Conservation (phyloP, 2,113 vertebrate genomes). For the Herpetotheres cachinnans region DNA sequence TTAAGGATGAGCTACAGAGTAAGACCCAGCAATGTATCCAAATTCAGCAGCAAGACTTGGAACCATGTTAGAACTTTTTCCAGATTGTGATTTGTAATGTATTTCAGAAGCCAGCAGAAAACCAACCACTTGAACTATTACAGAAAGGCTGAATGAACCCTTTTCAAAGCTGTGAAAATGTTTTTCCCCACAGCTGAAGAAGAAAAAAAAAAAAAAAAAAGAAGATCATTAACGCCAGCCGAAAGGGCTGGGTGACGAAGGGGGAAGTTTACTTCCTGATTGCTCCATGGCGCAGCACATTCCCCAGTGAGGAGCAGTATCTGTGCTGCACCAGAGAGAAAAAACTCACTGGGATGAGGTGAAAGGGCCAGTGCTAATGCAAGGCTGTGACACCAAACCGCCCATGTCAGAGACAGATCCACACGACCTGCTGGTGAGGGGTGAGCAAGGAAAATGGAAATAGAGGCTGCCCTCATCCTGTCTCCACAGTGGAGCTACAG, state of each 20-base stretch:
- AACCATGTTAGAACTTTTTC: slow-evolving; percentile 76
- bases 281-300: not conserved
- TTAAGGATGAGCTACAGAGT: slow-evolving; percentile 84
- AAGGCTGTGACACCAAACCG: not conserved
- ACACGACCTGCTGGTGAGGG: rapidly evolving
- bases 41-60: slow-evolving; percentile 79
- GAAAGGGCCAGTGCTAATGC: not conserved
- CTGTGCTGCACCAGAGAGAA: not conserved
- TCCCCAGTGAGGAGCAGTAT: not conserved
- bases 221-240: slow-evolving; percentile 33
- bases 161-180: slow-evolving; percentile 68
- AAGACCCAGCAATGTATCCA: slow-evolving; percentile 74
- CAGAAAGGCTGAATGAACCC: slow-evolving; percentile 73
- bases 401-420: not conserved
- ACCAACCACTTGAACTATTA: slow-evolving; percentile 69
- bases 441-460: not conserved
- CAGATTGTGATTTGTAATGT: slow-evolving; percentile 76
- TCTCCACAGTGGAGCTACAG: not conserved
- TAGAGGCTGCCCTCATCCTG: not conserved
- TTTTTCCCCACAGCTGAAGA: slow-evolving; percentile 9
- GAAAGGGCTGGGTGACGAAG: not conserved
- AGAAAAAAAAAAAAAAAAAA: not conserved
- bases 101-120: slow-evolving; percentile 79
- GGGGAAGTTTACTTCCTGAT: not conserved
- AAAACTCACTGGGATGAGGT: not conserved